Evolutionary conservation across 1,140 invertebrate species (phyloP), one percentile per base, ranked within the genome.

Genomic region (Philopotamus ludificatus): DNA sequence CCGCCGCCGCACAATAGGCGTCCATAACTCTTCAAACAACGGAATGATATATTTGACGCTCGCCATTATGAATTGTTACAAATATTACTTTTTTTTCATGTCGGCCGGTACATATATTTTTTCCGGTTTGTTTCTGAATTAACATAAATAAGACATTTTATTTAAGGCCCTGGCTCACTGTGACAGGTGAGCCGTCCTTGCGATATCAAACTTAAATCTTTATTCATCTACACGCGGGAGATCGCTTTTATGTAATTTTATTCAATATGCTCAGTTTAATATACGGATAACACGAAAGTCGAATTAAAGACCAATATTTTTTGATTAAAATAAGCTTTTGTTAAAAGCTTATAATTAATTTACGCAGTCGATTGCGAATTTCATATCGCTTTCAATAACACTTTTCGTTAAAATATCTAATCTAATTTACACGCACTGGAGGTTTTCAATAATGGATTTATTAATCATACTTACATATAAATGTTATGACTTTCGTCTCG

Each of bases 91-190:
- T 60, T 59, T 55, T 12, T 4, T 34, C 12, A 7, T 34, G 62
- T 60, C 41, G 62, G 45, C 55, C 55, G 53, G 49, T 65, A 65
- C 67, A 66, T 69, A n/a, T n/a, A 69, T 65, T 69, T 69, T 67
- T 69, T 66, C 67, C 67, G 67, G 68, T 70, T 63, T 66, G 64
- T 70, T 66, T 62, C 49, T 26, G 64, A 70, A 70, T 70, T 70
- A 70, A 66, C 68, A 70, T 70, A 70, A 70, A 70, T 70, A 70
- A 70, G 68, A 70, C 60, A 66, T 70, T 70, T 66, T 63, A 63
- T 63, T 68, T 57, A 62, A 60, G 67, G 63, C 58, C 60, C 58
- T n/a, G 57, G 49, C 47, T 20, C 57, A 28, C n/a, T n/a, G 51
- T 64, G 68, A 66, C 68, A 70, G 68, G 68, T 70, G 68, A 70